Evolutionary conservation across 2,797 vertebrate genomes (phyloP), one percentile per base, ranked within the genome.

Genomic region (Acomys russatus): DNA sequence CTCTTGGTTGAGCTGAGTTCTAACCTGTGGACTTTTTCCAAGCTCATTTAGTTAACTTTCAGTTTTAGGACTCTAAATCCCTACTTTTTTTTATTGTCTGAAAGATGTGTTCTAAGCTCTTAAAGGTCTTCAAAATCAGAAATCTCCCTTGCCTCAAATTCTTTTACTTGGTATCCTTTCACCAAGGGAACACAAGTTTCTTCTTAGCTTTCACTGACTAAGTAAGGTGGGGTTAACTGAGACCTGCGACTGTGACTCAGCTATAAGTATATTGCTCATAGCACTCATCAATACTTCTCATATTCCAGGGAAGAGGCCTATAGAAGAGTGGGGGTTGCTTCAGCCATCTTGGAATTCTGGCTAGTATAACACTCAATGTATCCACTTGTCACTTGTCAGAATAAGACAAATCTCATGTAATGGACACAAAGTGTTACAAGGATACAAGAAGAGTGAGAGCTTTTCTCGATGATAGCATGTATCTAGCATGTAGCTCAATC

Each of bases 71-170:
- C n/a, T 3, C 35, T 3, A 28, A 70, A 6, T 82, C 2, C 25
- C 17, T 71, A 1, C 54, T 25, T 22, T 88, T 87, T 85, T 23
- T 92, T 88, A 18, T 33, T 61, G 68, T 11, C 25, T 61, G 11
- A 20, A 66, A 11, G 38, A 35, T n/a, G 7, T 44, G 4, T 64
- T 92, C 44, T 93, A 56, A 56, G 38, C 51, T 35, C 4, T 54
- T 63, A 56, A 30, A 78, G 35, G 30, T 93, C 56, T 93, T 92
- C 79, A 88, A 92, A 96, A 68, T 64, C 22, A 83, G 6, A 38
- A 87, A 56, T 83, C 30, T 38, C 33, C 14, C 10, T 79, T 38
- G 20, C 22, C 22, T 91, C 63, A 74, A 14, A 92, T 28, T 15
- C 23, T 90, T 49, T 90, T 20, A 63, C 64, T 92, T 85, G 56